Evolutionary conservation across 2,888 invertebrate genomes (phyloP).

Genomic region (Nomada lathburiana): DNA sequence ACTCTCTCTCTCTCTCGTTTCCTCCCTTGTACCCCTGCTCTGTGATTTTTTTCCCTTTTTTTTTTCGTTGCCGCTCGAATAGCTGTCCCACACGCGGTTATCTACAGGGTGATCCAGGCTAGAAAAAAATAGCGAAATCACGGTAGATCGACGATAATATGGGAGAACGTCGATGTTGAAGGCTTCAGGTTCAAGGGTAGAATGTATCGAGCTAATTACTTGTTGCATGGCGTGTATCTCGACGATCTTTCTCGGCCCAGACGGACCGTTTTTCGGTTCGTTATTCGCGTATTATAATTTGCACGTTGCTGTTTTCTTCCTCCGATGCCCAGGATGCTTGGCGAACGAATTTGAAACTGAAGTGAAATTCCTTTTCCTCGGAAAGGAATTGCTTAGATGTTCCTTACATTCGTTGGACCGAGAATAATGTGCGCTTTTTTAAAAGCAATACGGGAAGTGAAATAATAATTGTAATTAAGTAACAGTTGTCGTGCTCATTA

Average conservation of each 20-base stretch:
- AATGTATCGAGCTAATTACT: conserved; percentile 33
- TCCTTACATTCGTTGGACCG: too few species aligned
- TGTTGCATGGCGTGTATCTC: conserved; percentile 34
- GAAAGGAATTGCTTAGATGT: too few species aligned
- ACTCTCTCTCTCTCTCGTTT: conserved; percentile 37
- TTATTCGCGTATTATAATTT: conserved; percentile 4
- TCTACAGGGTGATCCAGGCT: conserved; percentile 28
- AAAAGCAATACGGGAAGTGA: too few species aligned
- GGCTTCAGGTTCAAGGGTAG: conserved; percentile 25
- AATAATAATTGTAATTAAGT: too few species aligned
- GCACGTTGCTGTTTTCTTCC: neutral
- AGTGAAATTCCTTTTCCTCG: too few species aligned
- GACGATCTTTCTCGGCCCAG: conserved; percentile 19
- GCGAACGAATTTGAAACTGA: too few species aligned
- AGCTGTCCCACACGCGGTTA: conserved; percentile 35
- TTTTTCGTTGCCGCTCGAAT: conserved; percentile 10
- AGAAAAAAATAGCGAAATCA: conserved; percentile 3
- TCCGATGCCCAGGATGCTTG: neutral
- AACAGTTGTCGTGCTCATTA: too few species aligned
- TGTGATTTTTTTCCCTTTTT: conserved; percentile 23
- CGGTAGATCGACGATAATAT: neutral
- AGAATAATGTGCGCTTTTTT: too few species aligned
- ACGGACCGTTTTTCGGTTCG: neutral
- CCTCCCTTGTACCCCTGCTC: conserved; percentile 39
- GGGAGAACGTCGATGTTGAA: conserved; percentile 1